phyloP scores from a whole-genome alignment of 2,888 invertebrate genomes.

The Aphelenchoides bicaudatus region DNA sequence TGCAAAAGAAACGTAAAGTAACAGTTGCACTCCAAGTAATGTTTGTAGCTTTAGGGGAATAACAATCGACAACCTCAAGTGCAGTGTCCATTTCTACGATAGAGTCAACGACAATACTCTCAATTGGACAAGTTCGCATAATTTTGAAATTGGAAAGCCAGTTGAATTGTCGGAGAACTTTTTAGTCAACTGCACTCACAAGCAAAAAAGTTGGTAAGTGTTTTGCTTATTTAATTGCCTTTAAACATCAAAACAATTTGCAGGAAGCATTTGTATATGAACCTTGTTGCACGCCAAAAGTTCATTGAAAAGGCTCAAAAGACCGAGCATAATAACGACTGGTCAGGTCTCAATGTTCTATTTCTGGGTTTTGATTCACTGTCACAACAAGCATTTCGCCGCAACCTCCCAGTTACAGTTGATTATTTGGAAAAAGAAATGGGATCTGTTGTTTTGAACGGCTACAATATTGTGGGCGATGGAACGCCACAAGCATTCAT shows the following conservation, averaged over 20 bases:
- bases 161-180: conserved; percentile 32
- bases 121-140: conserved; percentile 17
- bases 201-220: conserved; percentile 25
- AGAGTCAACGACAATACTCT: conserved; percentile 31
- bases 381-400: conserved; percentile 75
- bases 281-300: conserved; percentile 23
- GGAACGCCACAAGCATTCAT: conserved; percentile 63
- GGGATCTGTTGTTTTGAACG: conserved; percentile 54
- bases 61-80: conserved; percentile 10
- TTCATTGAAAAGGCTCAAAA: conserved; percentile 19
- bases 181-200: conserved; percentile 22
- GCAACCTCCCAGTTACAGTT: conserved; percentile 75
- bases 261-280: conserved; percentile 30
- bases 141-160: conserved; percentile 29
- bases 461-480: conserved; percentile 64
- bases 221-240: conserved; percentile 1
- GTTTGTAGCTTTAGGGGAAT: background rate
- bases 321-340: conserved; percentile 29
- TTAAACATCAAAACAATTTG: too few relatives aligned
- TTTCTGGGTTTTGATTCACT: conserved; percentile 79
- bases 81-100: conserved; percentile 29
- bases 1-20: conserved; percentile 19
- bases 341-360: conserved; percentile 36
- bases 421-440: conserved; percentile 65
- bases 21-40: background rate